phyloP scores from a whole-genome alignment of 1,140 invertebrate genomes.

The Cepaea nemoralis region DNA sequence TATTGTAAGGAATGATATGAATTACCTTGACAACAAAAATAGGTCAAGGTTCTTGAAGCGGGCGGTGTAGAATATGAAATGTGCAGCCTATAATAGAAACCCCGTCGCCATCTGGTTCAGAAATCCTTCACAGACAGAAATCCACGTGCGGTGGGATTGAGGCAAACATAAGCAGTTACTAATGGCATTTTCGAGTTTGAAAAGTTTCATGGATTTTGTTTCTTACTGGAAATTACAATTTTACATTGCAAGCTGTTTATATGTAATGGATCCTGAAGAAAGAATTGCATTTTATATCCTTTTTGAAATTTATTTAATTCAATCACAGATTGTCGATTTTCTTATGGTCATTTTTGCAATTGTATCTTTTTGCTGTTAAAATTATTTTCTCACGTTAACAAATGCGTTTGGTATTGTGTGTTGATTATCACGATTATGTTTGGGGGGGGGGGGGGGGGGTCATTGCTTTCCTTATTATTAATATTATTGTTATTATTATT shows the following conservation, averaged over 20 bases:
- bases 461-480: too few relatives aligned
- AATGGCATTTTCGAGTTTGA: conserved; percentile 15
- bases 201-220: conserved; percentile 30
- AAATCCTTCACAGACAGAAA: neutral
- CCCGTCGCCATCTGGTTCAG: neutral
- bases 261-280: conserved; percentile 32
- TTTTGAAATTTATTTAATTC: neutral
- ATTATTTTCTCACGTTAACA: too few relatives aligned
- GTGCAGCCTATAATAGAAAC: neutral
- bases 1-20: neutral
- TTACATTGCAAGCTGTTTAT: conserved; percentile 19
- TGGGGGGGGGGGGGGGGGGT: too few relatives aligned
- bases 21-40: neutral
- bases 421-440: too few relatives aligned
- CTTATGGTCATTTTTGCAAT: too few relatives aligned
- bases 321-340: too few relatives aligned
- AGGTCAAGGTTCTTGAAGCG: neutral
- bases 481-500: too few relatives aligned
- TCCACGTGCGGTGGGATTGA: neutral
- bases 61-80: neutral
- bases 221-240: conserved; percentile 37
- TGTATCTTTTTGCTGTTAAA: too few relatives aligned
- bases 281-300: conserved; percentile 34
- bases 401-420: too few relatives aligned
- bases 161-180: neutral